Base-by-base conservation (phyloP, 2,888 invertebrate genomes). In the Micropterix aruncella region DNA sequence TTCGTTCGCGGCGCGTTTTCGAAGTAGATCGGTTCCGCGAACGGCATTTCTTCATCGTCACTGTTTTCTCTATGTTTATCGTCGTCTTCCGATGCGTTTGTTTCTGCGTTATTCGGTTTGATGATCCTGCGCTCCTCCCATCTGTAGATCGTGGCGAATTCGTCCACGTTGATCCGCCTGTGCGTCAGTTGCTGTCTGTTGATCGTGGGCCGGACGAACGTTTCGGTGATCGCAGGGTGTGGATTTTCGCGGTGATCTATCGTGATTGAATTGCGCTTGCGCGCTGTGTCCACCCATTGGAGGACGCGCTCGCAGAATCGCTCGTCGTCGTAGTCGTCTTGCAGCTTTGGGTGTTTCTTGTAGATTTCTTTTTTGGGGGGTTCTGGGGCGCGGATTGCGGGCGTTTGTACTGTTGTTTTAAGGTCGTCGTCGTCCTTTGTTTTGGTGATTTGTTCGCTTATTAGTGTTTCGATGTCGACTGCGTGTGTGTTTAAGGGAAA, bases 1-100 rank as follows among this genome's bases (percentile, higher is more conserved):
- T 87, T 83, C 50, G 77, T 73, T 54, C 77, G 77, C 4, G 64
- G 55, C 47, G 64, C 57, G 43, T 63, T 65, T 12, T 27, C 27
- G 27, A 27, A 27, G 27, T 27, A 27, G 27, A 27, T 27, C 27
- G 27, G 27, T 12, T 27, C 7, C 27, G 7, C 12, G 27, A 7
- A 27, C 7, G 27, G 12, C 27, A 12, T 12, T 27, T 27, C 27
- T 12, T 27, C 27, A 5, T 27, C 27, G 7, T 5, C 27, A 5
- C 5, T 12, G 7, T 5, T 5, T 12, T 5, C 27, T 12, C 27
- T 27, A 12, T 27, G 27, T 12, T 5, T 7, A 5, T 5, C 27
- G 7, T 27, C 27, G 5, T 27, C 27, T 12, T 27, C 27, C 27
- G 27, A 5, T 12, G 27, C 27, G 7, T 5, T 12, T 5, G 7